Percentiles rank a stretch among this genome's conserved stretches.
These are phyloP conservation scores for Sebastes itinus DNA, from an alignment of 2,797 vertebrate genomes.

Conservation along the genomic window DNA sequence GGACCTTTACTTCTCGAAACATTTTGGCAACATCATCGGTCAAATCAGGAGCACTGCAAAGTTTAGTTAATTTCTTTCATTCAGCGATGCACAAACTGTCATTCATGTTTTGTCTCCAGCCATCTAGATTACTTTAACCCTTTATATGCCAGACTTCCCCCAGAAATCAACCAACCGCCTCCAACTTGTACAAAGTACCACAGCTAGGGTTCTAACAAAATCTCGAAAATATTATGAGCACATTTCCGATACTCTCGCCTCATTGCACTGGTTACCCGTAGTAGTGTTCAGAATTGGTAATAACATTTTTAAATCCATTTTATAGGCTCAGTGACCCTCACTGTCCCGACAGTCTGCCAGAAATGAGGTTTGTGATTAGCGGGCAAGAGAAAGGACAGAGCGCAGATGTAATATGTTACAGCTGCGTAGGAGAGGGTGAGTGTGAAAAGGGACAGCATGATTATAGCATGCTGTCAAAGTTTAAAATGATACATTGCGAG, in stretches of 20 bases:
- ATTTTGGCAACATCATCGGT: too few relatives aligned
- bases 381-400: not conserved
- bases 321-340: not conserved
- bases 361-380: not conserved
- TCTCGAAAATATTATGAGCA: not conserved
- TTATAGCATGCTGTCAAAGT: not conserved
- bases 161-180: not conserved
- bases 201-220: not conserved
- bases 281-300: not conserved
- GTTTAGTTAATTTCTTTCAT: not conserved
- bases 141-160: not conserved
- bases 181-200: not conserved
- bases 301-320: not conserved
- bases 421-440: rapidly evolving
- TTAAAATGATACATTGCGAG: not conserved
- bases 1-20: too few relatives aligned
- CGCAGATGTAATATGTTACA: not conserved
- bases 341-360: not conserved
- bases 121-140: not conserved
- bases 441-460: not conserved
- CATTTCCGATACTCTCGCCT: not conserved
- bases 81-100: not conserved
- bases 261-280: not conserved
- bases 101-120: not conserved
- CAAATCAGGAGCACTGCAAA: not conserved